These are phyloP conservation scores for Meloidogyne floridensis DNA, from an alignment of 1,140 invertebrate genomes.

Conservation along the genomic window DNA sequence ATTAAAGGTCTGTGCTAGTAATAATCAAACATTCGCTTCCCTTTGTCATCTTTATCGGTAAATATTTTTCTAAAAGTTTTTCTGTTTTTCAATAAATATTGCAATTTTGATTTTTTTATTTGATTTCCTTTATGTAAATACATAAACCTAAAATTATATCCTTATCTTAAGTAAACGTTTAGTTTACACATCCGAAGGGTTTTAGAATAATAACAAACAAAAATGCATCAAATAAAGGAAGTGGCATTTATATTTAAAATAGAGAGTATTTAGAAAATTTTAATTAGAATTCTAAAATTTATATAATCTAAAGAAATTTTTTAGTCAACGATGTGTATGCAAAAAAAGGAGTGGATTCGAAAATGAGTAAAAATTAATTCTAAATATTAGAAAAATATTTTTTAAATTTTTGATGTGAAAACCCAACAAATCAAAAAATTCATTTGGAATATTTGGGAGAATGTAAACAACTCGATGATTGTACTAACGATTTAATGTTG, in stretches of 20 bases:
- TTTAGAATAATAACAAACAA: too few relatives aligned
- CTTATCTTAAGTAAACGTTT: too few relatives aligned
- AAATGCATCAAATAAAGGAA: too few relatives aligned
- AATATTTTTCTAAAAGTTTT: background rate
- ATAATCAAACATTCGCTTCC: slow-evolving; percentile 87
- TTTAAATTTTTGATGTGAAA: slow-evolving; percentile 42
- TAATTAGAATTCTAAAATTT: too few relatives aligned
- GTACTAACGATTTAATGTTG: slow-evolving; percentile 79
- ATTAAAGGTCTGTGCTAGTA: slow-evolving; percentile 81
- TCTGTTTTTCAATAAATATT: too few relatives aligned
- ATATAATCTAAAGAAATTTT: background rate
- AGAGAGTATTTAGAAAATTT: too few relatives aligned
- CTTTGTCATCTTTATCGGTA: slow-evolving; percentile 85
- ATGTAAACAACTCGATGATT: slow-evolving; percentile 72
- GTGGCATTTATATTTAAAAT: too few relatives aligned
- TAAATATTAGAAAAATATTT: background rate
- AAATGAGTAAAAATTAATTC: slow-evolving; percentile 71
- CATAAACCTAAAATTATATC: too few relatives aligned
- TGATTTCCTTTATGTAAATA: too few relatives aligned
- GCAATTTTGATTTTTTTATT: too few relatives aligned
- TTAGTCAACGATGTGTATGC: slow-evolving; percentile 79
- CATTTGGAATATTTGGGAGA: slow-evolving; percentile 85
- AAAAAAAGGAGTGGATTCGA: slow-evolving; percentile 74
- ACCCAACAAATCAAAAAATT: slow-evolving; percentile 70
- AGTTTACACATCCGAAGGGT: too few relatives aligned